Evolutionary conservation across 2,888 invertebrate genomes (phyloP).

Genomic region (Watsonalla cultraria): DNA sequence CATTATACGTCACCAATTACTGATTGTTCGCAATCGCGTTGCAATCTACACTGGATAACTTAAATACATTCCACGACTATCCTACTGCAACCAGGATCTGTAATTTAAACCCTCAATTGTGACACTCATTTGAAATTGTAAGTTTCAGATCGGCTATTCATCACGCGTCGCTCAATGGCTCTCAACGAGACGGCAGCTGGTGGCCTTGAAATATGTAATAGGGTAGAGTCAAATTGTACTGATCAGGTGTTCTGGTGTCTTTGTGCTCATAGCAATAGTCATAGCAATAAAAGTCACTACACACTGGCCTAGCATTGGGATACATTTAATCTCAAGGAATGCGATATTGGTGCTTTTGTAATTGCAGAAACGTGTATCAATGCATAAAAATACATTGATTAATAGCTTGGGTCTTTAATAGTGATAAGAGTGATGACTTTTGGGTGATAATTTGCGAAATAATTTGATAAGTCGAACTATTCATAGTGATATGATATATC

Average conservation of each 20-base stretch:
- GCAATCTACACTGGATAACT: conserved; percentile 21
- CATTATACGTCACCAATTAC: conserved; percentile 37
- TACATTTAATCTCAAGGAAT: too few species aligned
- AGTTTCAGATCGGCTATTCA: conserved; percentile 47
- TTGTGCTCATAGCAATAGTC: background rate
- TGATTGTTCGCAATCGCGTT: conserved; percentile 40
- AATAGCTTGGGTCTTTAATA: too few species aligned
- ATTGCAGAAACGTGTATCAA: too few species aligned
- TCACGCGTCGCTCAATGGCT: conserved; percentile 31
- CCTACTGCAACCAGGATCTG: conserved; percentile 35
- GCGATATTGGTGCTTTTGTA: too few species aligned
- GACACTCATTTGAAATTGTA: conserved; percentile 56
- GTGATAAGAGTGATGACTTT: too few species aligned
- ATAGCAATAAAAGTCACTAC: too few species aligned
- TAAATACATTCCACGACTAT: conserved; percentile 51
- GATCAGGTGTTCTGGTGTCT: conserved; percentile 9
- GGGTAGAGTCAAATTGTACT: conserved; percentile 8
- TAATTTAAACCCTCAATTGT: conserved; percentile 55
- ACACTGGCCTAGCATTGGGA: too few species aligned
- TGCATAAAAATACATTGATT: too few species aligned
- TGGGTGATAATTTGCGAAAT: too few species aligned
- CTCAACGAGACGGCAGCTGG: conserved; percentile 18
- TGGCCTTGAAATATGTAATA: conserved; percentile 20
- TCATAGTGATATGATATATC: too few species aligned
- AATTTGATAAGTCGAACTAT: too few species aligned